These are phyloP conservation scores for Sinodicranocentrus sp. DNA, from an alignment of 2,888 invertebrate species.

Conservation along the genomic window DNA sequence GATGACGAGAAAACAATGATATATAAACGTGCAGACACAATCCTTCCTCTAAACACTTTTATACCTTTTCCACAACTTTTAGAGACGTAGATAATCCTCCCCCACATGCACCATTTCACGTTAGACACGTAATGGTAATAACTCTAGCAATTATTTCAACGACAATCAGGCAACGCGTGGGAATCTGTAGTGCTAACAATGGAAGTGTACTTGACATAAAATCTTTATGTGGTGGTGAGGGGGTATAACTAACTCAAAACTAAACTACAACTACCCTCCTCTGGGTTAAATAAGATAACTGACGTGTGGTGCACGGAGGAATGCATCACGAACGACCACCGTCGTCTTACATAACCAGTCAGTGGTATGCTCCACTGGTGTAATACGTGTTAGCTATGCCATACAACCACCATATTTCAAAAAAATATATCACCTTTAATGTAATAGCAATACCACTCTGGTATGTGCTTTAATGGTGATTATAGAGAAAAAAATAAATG, in stretches of 20 bases:
- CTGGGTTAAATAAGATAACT: background rate
- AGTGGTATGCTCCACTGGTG: too few species aligned
- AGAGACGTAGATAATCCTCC: too few species aligned
- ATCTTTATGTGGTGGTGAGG: conserved; percentile 7
- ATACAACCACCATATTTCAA: background rate
- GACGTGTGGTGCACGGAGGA: too few species aligned
- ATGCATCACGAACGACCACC: too few species aligned
- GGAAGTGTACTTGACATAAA: conserved; percentile 55
- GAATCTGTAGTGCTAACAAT: conserved; percentile 42
- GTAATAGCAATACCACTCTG: background rate
- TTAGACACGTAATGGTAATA: conserved; percentile 32
- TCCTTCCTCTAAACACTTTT: too few species aligned
- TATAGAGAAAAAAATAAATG: conserved; percentile 15
- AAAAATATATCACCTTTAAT: background rate
- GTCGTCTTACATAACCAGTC: too few species aligned
- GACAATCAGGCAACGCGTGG: conserved; percentile 39
- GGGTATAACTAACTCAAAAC: background rate
- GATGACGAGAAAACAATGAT: too few species aligned
- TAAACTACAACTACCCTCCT: background rate
- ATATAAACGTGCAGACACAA: too few species aligned
- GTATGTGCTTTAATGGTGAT: conserved; percentile 7
- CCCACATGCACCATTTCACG: conserved; percentile 9
- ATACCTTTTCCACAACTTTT: too few species aligned
- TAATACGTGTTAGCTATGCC: too few species aligned
- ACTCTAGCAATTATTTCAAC: conserved; percentile 26